Base-by-base conservation (phyloP, 2,113 vertebrate genomes). In the Carassius auratus region DNA sequence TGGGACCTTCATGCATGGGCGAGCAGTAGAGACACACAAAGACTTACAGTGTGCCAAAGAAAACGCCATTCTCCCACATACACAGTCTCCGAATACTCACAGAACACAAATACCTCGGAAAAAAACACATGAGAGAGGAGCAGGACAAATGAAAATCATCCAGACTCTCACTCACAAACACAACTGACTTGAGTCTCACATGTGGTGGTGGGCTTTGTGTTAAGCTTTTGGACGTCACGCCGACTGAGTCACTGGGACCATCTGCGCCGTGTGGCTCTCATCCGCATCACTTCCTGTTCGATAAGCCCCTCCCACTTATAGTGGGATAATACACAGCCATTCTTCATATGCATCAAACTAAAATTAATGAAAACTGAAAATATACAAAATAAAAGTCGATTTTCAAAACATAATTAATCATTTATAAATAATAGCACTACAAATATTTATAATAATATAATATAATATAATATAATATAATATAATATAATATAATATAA, bases 11-110 rank as follows among this genome's bases (percentile, higher is more conserved):
- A 85, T 86, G 87, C 86, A 76, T 84, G 52, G 76, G 85, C 91
- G 88, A 91, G 89, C 87, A 75, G 23, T 75, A 59, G 19, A 62
- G 38, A 87, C 89, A 89, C 83, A 89, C 81, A 86, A 52, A 84
- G 80, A 87, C 83, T 77, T 73, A 59, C 64, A 86, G 23, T 23
- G 61, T 80, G 66, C 71, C 83, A 78, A 61, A 55, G 62, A 38
- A 1, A 83, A 76, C 36, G 75, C 76, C 84, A 57, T 77, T 61
- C 36, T 38, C n/a, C 8, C 59, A 45, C 38, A 45, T 36, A 23
- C 0, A 62, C 21, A 45, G 14, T 17, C 52, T 59, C 3, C 2
- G 9, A 13, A 78, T 38, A 42, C 33, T 36, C 50, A 13, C 52
- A 55, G 1, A 7, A 42, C n/a, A 0, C 14, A 77, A 52, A 77